Evolutionary conservation across 2,113 vertebrate species (phyloP).

Genomic region (Aleadryas rufinucha): DNA sequence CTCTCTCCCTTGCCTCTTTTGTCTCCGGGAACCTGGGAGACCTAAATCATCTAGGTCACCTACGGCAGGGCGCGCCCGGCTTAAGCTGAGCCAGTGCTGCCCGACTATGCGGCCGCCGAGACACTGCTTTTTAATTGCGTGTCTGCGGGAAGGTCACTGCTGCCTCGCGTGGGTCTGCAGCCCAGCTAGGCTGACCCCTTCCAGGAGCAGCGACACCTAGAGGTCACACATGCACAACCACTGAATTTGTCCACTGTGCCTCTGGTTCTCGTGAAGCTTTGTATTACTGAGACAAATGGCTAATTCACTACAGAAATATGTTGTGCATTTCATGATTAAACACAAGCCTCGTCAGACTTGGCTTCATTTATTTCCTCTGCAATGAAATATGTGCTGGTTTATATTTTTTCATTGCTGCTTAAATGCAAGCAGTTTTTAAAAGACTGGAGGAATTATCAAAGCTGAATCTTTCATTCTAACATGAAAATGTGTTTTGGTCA

Average conservation of each 20-base stretch:
- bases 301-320: slow-evolving; percentile 60
- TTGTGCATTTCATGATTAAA: slow-evolving; percentile 68
- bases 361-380: slow-evolving; percentile 63
- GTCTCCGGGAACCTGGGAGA: too few relatives aligned
- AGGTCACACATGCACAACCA: not conserved
- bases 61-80: too few relatives aligned
- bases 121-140: too few relatives aligned
- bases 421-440: slow-evolving; percentile 68
- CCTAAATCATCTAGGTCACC: too few relatives aligned
- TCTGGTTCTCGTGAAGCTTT: not conserved
- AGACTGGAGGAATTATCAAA: slow-evolving; percentile 34
- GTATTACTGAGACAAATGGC: slow-evolving; percentile 68
- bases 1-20: too few relatives aligned
- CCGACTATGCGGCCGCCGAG: too few relatives aligned
- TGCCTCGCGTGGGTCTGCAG: too few relatives aligned
- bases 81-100: too few relatives aligned
- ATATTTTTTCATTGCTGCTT: slow-evolving; percentile 64
- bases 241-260: slow-evolving; percentile 9
- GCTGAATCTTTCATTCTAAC: slow-evolving; percentile 26
- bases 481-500: not conserved
- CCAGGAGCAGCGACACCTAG: too few relatives aligned
- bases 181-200: too few relatives aligned
- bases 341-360: slow-evolving; percentile 17
- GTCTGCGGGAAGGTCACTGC: too few relatives aligned
- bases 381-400: slow-evolving; percentile 70